These are phyloP conservation scores for Engystomops pustulosus DNA, from an alignment of 2,113 vertebrate species.

Conservation along the genomic window DNA sequence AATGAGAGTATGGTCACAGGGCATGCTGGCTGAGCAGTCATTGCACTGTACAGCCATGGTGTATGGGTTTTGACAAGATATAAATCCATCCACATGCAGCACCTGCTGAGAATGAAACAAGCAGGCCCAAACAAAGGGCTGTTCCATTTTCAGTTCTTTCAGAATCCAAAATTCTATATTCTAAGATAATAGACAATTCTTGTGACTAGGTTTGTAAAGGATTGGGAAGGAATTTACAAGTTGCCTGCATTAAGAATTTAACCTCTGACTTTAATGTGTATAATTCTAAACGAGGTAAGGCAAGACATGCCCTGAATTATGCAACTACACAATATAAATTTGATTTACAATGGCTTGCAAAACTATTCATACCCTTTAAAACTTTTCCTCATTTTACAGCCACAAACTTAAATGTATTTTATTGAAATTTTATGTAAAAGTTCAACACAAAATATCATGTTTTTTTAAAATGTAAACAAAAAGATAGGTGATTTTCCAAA, in stretches of 20 bases:
- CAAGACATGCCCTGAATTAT: too few species aligned
- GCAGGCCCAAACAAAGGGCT: conserved; percentile 29
- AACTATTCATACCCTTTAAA: too few species aligned
- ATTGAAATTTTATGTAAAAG: too few species aligned
- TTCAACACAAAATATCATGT: too few species aligned
- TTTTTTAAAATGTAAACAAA: too few species aligned
- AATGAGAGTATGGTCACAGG: conserved; percentile 21
- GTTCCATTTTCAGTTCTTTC: conserved; percentile 1
- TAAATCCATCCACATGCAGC: conserved; percentile 33
- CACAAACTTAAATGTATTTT: too few species aligned
- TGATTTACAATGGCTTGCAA: too few species aligned
- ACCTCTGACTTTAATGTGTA: conserved; percentile 37
- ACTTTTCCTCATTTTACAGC: too few species aligned
- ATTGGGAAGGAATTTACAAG: conserved; percentile 45
- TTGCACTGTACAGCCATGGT: conserved; percentile 40
- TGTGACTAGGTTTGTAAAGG: conserved; percentile 38
- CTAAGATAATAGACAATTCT: neutral
- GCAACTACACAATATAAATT: too few species aligned
- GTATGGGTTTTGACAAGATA: conserved; percentile 40
- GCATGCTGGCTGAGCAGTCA: conserved; percentile 20
- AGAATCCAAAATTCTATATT: conserved; percentile 19
- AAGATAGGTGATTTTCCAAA: too few species aligned
- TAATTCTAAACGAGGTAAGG: neutral
- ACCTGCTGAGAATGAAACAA: conserved; percentile 31
- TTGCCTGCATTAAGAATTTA: conserved; percentile 20